A percentile compares a stretch with the other conserved stretches of the same genome.
Conservation (phyloP, 1,140 invertebrate species). For the Episyrphus balteatus region DNA sequence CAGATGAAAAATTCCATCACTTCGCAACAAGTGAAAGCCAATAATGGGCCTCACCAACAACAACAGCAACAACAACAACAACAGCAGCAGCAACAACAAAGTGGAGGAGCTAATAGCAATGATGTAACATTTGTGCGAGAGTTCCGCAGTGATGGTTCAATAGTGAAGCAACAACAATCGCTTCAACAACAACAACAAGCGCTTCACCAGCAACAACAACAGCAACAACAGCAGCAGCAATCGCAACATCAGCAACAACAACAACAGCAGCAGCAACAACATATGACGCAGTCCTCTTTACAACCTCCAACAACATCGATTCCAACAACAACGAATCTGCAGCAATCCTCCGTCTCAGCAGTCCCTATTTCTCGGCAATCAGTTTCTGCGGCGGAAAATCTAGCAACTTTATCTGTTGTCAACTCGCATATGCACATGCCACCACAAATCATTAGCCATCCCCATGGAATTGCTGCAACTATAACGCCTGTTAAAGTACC, state of each 20-base stretch:
- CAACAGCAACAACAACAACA: constrained; percentile 27
- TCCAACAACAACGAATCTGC: neutral
- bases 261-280: neutral
- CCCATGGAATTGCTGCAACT: constrained; percentile 47
- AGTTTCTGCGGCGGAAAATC: constrained; percentile 39
- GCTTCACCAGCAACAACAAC: no score
- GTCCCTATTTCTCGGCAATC: constrained; percentile 19
- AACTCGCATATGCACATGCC: constrained; percentile 33
- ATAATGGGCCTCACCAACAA: constrained; percentile 16
- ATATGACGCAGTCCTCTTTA: neutral
- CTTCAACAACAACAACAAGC: constrained; percentile 7
- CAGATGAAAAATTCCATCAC: constrained; percentile 15
- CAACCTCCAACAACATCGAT: no score
- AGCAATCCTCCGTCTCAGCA: neutral
- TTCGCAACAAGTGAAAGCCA: constrained; percentile 1
- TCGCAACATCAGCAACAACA: no score
- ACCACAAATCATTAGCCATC: constrained; percentile 5
- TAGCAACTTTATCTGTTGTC: constrained; percentile 59
- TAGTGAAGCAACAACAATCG: constrained; percentile 13
- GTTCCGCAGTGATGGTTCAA: constrained; percentile 35
- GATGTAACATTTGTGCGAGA: constrained; percentile 44
- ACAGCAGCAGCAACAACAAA: constrained; percentile 4
- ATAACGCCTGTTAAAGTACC: constrained; percentile 46
- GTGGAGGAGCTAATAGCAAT: neutral
- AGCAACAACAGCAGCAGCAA: no score